A percentile compares a stretch with the other conserved stretches of the same genome.
Conservation (phyloP, 2,797 vertebrate genomes). For the Enoplosus armatus region DNA sequence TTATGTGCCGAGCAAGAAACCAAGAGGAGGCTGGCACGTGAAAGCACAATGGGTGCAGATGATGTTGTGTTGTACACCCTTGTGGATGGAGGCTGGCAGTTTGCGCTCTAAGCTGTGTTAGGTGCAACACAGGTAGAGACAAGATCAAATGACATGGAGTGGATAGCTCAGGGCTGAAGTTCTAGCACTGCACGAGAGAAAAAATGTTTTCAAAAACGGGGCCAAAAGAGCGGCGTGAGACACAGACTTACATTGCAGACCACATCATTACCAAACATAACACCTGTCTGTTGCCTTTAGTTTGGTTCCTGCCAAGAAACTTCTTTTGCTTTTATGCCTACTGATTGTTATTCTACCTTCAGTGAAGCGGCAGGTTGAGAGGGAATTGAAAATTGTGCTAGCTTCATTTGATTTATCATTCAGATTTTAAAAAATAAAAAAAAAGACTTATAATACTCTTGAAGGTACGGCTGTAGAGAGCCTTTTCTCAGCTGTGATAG, state of each 20-base stretch:
- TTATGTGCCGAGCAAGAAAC: constrained; percentile 67
- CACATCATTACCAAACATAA: constrained; percentile 72
- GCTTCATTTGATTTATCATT: constrained; percentile 59
- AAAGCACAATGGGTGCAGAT: constrained; percentile 74
- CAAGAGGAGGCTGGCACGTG: constrained; percentile 54
- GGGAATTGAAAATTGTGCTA: constrained; percentile 55
- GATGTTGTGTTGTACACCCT: constrained; percentile 74
- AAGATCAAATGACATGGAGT: constrained; percentile 80
- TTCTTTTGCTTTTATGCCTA: constrained; percentile 60
- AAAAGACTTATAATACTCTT: constrained; percentile 19
- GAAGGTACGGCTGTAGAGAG: constrained; percentile 19
- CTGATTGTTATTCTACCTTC: constrained; percentile 57
- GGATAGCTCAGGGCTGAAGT: constrained; percentile 75
- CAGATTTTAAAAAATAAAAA: constrained; percentile 23
- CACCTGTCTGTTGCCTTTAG: constrained; percentile 64
- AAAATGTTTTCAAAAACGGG: constrained; percentile 73
- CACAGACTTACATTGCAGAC: constrained; percentile 58
- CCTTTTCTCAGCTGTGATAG: constrained; percentile 3
- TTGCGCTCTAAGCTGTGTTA: constrained; percentile 75
- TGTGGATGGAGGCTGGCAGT: constrained; percentile 73
- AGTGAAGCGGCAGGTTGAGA: constrained; percentile 56
- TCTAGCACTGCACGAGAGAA: constrained; percentile 58
- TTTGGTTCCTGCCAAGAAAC: constrained; percentile 56
- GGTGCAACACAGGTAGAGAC: constrained; percentile 70
- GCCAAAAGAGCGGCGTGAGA: constrained; percentile 69